phyloP scores from a whole-genome alignment of 2,797 vertebrate genomes.

The Mormyrus proboscirostris region DNA sequence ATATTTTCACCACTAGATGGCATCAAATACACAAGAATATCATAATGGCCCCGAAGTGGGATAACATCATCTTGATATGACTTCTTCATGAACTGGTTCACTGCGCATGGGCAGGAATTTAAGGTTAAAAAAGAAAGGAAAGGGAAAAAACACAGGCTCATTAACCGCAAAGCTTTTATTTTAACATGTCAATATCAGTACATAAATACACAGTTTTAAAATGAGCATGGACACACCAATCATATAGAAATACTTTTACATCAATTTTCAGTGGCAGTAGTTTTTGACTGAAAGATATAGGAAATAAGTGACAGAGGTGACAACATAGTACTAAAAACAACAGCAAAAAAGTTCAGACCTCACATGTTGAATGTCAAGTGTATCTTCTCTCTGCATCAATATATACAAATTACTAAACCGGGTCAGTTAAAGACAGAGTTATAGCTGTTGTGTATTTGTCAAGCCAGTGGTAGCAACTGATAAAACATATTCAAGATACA shows the following conservation, averaged over 20 bases:
- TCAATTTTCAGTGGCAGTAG: slow-evolving; percentile 72
- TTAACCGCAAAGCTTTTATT: slow-evolving; percentile 47
- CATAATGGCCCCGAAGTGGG: not conserved
- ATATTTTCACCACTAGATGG: slow-evolving; percentile 2
- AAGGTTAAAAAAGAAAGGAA: not conserved
- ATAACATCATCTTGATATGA: not conserved
- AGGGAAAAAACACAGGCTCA: not conserved
- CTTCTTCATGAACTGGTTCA: not conserved
- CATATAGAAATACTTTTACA: slow-evolving; percentile 59
- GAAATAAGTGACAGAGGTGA: slow-evolving; percentile 56
- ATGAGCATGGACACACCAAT: slow-evolving; percentile 63
- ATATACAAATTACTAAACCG: slow-evolving; percentile 32
- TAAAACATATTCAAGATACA: slow-evolving; percentile 30
- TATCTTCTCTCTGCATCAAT: slow-evolving; percentile 51
- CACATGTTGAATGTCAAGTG: slow-evolving; percentile 58
- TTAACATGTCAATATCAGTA: slow-evolving; percentile 56
- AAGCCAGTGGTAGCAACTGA: slow-evolving; percentile 61
- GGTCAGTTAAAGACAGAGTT: slow-evolving; percentile 43
- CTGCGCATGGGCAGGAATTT: slow-evolving; percentile 10
- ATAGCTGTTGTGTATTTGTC: slow-evolving; percentile 47
- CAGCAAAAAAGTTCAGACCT: slow-evolving; percentile 57
- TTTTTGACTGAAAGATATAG: slow-evolving; percentile 51
- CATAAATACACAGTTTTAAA: slow-evolving; percentile 69
- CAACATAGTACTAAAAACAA: slow-evolving; percentile 49
- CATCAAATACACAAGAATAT: not conserved